phyloP scores from a whole-genome alignment of 2,888 invertebrate genomes.

The Unio pictorum region DNA sequence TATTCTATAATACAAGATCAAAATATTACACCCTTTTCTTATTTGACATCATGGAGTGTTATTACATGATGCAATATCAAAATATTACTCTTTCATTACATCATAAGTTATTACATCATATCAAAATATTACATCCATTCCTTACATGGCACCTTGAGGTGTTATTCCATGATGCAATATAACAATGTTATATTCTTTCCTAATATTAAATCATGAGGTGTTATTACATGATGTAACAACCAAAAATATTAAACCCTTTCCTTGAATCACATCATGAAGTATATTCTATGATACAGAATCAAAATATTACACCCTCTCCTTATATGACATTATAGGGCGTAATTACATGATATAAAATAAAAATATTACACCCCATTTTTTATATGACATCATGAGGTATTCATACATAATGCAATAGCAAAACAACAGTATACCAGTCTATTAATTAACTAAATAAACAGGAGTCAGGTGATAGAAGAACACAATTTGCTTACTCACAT shows the following conservation, averaged over 20 bases:
- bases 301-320: background rate
- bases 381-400: background rate
- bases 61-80: background rate
- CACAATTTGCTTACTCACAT: constrained; percentile 28
- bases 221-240: background rate
- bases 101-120: no score
- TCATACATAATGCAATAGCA: background rate
- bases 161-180: background rate
- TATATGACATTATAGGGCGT: background rate
- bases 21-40: background rate
- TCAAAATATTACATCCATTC: no score
- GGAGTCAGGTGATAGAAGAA: constrained; percentile 3
- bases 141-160: background rate
- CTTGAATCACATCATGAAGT: background rate
- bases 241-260: background rate
- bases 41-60: background rate
- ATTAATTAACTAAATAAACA: constrained; percentile 9
- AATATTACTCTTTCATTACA: background rate
- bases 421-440: background rate
- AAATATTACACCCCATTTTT: background rate
- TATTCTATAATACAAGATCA: background rate
- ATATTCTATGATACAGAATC: background rate
- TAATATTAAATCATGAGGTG: background rate
- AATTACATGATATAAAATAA: background rate
- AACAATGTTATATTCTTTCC: no score